Evolutionary conservation across 2,797 vertebrate species (phyloP).

Genomic region (Poecile montanus): DNA sequence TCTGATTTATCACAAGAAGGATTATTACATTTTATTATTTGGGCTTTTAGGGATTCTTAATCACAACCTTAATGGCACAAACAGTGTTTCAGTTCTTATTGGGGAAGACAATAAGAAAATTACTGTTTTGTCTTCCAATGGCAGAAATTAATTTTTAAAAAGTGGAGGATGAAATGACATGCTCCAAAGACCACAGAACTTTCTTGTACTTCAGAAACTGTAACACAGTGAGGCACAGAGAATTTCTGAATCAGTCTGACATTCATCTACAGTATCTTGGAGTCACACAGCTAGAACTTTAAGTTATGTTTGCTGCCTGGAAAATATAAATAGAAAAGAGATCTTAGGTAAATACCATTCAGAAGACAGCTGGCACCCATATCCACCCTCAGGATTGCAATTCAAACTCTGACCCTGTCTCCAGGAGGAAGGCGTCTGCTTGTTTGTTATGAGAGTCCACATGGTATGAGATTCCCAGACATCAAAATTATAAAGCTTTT

Average conservation of each 20-base stretch:
- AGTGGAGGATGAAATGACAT: not conserved
- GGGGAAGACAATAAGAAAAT: not conserved
- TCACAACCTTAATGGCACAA: not conserved
- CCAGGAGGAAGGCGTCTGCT: not conserved
- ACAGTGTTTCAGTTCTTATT: not conserved
- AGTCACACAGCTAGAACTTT: not conserved
- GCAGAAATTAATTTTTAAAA: not conserved
- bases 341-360: constrained; percentile 25
- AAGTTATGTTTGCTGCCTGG: constrained; percentile 4
- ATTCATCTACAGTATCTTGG: not conserved
- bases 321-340: constrained; percentile 18
- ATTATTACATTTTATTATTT: not conserved
- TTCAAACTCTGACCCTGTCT: not conserved
- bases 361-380: not conserved
- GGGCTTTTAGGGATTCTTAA: not conserved
- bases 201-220: not conserved
- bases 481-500: not conserved
- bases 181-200: not conserved
- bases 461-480: not conserved
- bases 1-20: not conserved
- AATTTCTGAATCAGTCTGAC: constrained; percentile 1
- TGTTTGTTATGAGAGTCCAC: not conserved
- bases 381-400: not conserved
- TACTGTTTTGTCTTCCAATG: not conserved
- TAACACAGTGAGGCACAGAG: not conserved